Evolutionary conservation across 2,888 invertebrate genomes (phyloP), one percentile per base, ranked within the genome.

Genomic region (Nipponacmea schrenckii): DNA sequence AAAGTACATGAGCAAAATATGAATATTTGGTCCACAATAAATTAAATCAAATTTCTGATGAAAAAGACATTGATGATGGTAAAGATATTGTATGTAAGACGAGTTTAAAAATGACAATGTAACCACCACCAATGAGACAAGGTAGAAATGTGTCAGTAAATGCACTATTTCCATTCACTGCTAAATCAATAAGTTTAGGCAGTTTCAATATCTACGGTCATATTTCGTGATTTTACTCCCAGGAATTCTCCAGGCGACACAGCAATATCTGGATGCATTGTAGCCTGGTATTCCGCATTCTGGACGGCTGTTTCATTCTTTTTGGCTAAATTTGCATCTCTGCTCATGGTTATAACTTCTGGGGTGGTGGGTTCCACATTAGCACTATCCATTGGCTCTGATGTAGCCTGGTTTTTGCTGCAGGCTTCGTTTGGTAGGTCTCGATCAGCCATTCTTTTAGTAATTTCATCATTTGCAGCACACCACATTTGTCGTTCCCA

Each of bases 181-280:
- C 39, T 39, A 39, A 39, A 39, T 39, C 39, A 20, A 20, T 24
- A 24, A 12, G 10, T 44, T 69, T 67, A 74, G 45, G 76, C 73
- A 12, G 76, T 77, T 56, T 78, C 78, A 50, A 77, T 70, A 17
- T 75, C 75, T n/a, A 77, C 74, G 39, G 75, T 72, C 44, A 72
- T 63, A 68, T 77, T 77, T 26, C 68, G 67, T 24, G 65, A 62
- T 31, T 70, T 72, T 45, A 73, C 44, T 24, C 68, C 48, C 44
- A 67, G 62, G 65, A 73, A 50, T 44, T 76, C 73, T 20, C 71
- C 69, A 15, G 76, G 67, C 14, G 77, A 63, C 2, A 75, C 78
- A 15, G 77, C 72, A 20, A 82, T 79, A 67, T 81, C 79, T 0
- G 80, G 80, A 66, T 79, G 77, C 77, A 81, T 80, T 15, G 73